A percentile compares a stretch with the other conserved stretches of the same genome.
Conservation (phyloP, 2,888 invertebrate genomes). For the Drosophila paranaensis region DNA sequence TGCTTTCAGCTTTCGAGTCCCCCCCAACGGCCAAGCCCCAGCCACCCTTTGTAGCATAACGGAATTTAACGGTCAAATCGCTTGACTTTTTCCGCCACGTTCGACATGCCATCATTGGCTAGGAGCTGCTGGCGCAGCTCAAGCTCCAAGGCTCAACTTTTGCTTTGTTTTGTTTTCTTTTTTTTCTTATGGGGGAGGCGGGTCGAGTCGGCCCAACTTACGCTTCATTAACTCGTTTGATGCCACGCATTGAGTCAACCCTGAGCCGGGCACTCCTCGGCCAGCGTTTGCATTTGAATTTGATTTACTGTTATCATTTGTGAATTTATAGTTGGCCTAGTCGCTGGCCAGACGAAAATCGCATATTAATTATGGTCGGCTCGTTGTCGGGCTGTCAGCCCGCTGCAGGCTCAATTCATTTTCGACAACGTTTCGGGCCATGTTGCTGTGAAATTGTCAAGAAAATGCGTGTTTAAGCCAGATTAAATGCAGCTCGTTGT, state of each 20-base stretch:
- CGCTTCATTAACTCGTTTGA: conserved; percentile 77
- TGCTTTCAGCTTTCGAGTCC: neutral
- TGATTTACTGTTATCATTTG: conserved; percentile 70
- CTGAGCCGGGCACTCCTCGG: conserved; percentile 39
- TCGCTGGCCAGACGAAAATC: conserved; percentile 58
- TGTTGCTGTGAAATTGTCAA: conserved; percentile 79
- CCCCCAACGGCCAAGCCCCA: neutral
- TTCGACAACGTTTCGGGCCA: conserved; percentile 30
- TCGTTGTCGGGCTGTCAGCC: conserved; percentile 55
- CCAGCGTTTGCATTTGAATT: conserved; percentile 51
- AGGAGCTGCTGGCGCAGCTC: conserved; percentile 10
- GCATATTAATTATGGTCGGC: conserved; percentile 71
- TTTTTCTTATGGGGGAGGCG: conserved; percentile 6
- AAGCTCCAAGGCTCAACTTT: conserved; percentile 20
- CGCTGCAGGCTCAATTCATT: conserved; percentile 57
- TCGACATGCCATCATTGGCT: conserved; percentile 35
- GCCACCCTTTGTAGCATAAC: conserved; percentile 28
- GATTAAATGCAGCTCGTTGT: conserved; percentile 68
- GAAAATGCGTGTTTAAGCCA: conserved; percentile 80
- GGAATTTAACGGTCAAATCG: conserved; percentile 75
- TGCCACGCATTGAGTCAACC: conserved; percentile 35
- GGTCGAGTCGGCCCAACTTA: conserved; percentile 23
- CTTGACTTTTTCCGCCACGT: conserved; percentile 67
- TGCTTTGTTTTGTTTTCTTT: conserved; percentile 7
- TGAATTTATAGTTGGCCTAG: conserved; percentile 65